A percentile compares a stretch with the other conserved stretches of the same genome.
Conservation (phyloP, 2,113 vertebrate genomes). For the Notothenia coriiceps region DNA sequence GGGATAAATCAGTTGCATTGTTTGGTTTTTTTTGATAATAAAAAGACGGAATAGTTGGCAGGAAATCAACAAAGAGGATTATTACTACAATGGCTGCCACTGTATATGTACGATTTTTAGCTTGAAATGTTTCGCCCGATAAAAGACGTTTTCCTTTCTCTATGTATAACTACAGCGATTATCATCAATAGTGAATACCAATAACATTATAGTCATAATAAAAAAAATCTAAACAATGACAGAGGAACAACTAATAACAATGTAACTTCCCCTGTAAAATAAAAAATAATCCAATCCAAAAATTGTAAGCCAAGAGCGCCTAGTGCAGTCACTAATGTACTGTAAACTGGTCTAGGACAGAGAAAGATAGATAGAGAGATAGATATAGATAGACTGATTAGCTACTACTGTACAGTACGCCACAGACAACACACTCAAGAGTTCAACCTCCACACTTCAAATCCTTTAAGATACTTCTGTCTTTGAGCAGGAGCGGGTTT, state of each 20-base stretch:
- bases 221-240: conserved; percentile 80
- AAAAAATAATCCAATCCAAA: conserved; percentile 61
- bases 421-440: conserved; percentile 73
- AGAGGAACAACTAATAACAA: conserved; percentile 77
- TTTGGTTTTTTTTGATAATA: conserved; percentile 18
- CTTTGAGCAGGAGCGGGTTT: conserved; percentile 27
- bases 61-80: not conserved
- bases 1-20: conserved; percentile 27
- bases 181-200: conserved; percentile 76
- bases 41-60: conserved; percentile 1
- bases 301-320: conserved; percentile 81
- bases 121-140: conserved; percentile 69
- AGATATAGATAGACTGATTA: conserved; percentile 74
- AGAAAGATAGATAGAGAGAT: conserved; percentile 71
- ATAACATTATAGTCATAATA: conserved; percentile 77
- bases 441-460: conserved; percentile 74
- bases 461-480: conserved; percentile 64
- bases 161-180: conserved; percentile 80
- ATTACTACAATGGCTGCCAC: conserved; percentile 53
- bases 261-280: conserved; percentile 80
- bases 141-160: conserved; percentile 61
- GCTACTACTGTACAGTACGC: conserved; percentile 78
- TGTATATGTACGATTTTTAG: conserved; percentile 60
- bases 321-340: conserved; percentile 95
- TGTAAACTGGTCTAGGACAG: conserved; percentile 98